Evolutionary conservation across 2,888 invertebrate genomes (phyloP).

Genomic region (Eupithecia abbreviata): DNA sequence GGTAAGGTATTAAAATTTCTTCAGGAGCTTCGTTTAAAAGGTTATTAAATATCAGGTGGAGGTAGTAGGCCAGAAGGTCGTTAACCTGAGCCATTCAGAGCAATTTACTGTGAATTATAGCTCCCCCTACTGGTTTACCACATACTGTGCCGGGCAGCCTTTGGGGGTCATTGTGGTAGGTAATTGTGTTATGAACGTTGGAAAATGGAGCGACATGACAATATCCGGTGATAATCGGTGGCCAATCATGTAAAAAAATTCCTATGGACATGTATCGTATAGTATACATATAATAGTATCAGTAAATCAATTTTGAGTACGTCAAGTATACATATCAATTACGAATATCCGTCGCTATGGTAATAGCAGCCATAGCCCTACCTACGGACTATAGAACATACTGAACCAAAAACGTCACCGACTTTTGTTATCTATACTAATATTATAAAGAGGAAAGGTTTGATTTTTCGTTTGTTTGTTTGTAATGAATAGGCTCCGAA

Average conservation of each 20-base stretch:
- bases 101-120: slow-evolving; percentile 27
- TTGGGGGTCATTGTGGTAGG: slow-evolving; percentile 15
- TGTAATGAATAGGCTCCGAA: too few relatives aligned
- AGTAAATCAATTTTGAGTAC: too few relatives aligned
- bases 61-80: slow-evolving; percentile 14
- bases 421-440: too few relatives aligned
- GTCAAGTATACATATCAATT: too few relatives aligned
- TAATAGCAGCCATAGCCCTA: neutral
- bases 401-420: too few relatives aligned
- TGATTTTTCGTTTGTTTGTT: too few relatives aligned
- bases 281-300: too few relatives aligned
- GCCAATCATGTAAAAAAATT: neutral
- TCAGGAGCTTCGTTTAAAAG: neutral
- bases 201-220: neutral
- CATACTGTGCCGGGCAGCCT: slow-evolving; percentile 6
- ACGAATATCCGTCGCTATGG: neutral
- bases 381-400: neutral
- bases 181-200: neutral
- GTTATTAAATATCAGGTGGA: slow-evolving; percentile 12
- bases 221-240: neutral
- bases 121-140: neutral
- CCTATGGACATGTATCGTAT: neutral
- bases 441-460: too few relatives aligned
- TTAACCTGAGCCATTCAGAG: slow-evolving; percentile 20
- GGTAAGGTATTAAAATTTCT: neutral